phyloP scores from a whole-genome alignment of 1,140 invertebrate species.

The Augochlora pura region DNA sequence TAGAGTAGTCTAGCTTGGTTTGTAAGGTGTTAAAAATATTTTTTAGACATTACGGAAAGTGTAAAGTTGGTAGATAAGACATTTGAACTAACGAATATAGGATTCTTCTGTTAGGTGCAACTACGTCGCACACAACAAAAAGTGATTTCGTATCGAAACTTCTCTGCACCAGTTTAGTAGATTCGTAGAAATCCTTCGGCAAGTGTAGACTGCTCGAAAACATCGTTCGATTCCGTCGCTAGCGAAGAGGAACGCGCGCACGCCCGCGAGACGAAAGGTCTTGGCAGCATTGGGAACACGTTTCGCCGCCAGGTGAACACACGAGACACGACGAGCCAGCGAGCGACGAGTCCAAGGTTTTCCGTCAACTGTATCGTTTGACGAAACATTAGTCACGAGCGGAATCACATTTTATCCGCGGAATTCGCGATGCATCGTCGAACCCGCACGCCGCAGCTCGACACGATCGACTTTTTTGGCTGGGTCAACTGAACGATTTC shows the following conservation, averaged over 20 bases:
- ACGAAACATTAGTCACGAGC: slow-evolving; percentile 49
- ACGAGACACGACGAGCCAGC: slow-evolving; percentile 31
- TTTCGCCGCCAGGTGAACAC: slow-evolving; percentile 46
- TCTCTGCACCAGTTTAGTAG: too few species aligned
- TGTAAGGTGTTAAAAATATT: too few species aligned
- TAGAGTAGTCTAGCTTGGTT: too few species aligned
- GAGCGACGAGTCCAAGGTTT: slow-evolving; percentile 32
- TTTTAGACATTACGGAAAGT: too few species aligned
- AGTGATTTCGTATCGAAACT: too few species aligned
- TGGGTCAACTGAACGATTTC: too few species aligned
- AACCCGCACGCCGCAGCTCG: neutral
- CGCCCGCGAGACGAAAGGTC: neutral
- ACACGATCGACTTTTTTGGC: neutral
- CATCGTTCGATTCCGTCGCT: neutral
- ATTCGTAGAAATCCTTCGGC: too few species aligned
- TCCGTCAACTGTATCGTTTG: slow-evolving; percentile 46
- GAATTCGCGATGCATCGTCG: slow-evolving; percentile 9
- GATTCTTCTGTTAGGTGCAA: too few species aligned
- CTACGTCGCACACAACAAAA: too few species aligned
- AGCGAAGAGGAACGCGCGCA: neutral
- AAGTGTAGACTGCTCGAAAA: neutral
- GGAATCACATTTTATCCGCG: slow-evolving; percentile 34
- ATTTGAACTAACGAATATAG: too few species aligned
- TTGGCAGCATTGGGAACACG: slow-evolving; percentile 38
- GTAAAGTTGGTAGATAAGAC: too few species aligned